Conservation (phyloP, 2,797 vertebrate genomes). For the Cichlasoma orientale region DNA sequence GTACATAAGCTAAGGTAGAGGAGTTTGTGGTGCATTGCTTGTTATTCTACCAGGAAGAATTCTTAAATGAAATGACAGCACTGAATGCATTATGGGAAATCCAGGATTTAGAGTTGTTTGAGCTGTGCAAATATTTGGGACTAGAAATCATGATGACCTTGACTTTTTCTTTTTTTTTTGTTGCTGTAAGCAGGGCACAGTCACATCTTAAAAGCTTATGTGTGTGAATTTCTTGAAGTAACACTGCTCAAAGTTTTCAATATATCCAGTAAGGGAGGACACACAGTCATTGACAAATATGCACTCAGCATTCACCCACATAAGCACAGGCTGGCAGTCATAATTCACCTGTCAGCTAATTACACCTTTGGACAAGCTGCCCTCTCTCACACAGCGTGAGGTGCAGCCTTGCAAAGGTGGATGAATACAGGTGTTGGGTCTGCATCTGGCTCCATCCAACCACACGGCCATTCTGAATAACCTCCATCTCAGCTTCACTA, state of each 20-base stretch:
- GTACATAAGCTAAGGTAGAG: not conserved
- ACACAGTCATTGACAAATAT: constrained; percentile 1
- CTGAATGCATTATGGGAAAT: not conserved
- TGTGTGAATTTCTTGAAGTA: not conserved
- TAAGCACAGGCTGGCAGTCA: not conserved
- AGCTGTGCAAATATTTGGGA: not conserved
- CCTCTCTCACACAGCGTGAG: constrained; percentile 37
- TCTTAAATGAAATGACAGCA: not conserved
- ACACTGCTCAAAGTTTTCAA: not conserved
- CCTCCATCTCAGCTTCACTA: constrained; percentile 58
- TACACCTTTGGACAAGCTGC: constrained; percentile 30
- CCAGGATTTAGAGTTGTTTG: not conserved
- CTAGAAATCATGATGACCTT: not conserved
- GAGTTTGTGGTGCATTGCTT: not conserved
- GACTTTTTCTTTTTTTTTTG: not conserved
- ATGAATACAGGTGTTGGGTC: constrained; percentile 28
- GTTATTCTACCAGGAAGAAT: not conserved
- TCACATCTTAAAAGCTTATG: too few species aligned
- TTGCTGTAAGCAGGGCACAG: not conserved
- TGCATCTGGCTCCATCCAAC: constrained; percentile 40
- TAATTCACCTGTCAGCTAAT: constrained; percentile 41
- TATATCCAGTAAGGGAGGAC: not conserved
- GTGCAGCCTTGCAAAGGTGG: constrained; percentile 44
- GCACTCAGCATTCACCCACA: not conserved
- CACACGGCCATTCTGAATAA: constrained; percentile 52